A percentile compares a stretch with the other conserved stretches of the same genome.
These are phyloP conservation scores for Otus sunia DNA, from an alignment of 2,113 vertebrate genomes.

Conservation along the genomic window DNA sequence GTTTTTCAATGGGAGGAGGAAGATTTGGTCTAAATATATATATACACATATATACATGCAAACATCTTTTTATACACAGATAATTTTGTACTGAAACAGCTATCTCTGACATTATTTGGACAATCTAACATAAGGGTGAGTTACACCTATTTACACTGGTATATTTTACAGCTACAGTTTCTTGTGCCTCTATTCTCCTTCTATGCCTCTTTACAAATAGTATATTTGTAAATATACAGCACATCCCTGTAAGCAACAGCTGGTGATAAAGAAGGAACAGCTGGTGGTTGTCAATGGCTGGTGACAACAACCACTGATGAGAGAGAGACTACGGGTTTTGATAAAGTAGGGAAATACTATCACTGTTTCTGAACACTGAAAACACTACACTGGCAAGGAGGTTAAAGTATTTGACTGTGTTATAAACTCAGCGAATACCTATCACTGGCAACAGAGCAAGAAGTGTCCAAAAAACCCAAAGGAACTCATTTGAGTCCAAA, in stretches of 20 bases:
- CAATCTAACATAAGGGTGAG: background rate
- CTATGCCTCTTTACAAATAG: background rate
- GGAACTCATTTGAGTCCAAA: background rate
- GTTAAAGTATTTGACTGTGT: background rate
- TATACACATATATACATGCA: fast-evolving
- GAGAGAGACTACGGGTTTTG: background rate
- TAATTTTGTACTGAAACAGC: background rate
- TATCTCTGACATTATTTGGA: background rate
- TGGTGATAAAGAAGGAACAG: slow-evolving; percentile 1
- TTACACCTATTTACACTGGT: background rate
- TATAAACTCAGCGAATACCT: background rate
- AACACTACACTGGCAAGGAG: background rate
- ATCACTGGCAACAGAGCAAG: background rate
- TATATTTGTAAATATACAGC: background rate
- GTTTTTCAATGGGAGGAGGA: background rate
- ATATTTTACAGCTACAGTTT: background rate
- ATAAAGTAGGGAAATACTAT: background rate
- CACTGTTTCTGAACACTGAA: background rate
- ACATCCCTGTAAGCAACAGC: background rate
- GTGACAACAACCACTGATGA: background rate
- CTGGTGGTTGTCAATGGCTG: background rate
- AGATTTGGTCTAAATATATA: background rate
- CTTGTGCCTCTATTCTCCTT: background rate
- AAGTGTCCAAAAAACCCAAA: background rate
- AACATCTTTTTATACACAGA: background rate